Percentiles rank a stretch among this genome's conserved stretches.
Conservation (phyloP, 1,140 invertebrate genomes). For the Harpegnathos saltator region DNA sequence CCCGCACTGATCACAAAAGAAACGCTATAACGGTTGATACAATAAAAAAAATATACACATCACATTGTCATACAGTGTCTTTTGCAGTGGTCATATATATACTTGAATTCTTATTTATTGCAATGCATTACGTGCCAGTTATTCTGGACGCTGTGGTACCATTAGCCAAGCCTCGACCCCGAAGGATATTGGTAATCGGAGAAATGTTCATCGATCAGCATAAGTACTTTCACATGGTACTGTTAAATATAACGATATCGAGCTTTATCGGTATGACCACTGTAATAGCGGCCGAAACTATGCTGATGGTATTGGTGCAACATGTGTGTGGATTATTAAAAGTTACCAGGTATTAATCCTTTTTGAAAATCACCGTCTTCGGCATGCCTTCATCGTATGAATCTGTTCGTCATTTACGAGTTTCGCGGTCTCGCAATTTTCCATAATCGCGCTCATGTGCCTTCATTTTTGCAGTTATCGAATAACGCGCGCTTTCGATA, state of each 20-base stretch:
- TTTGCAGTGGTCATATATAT: conserved; percentile 33
- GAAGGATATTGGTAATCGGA: background rate
- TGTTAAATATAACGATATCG: background rate
- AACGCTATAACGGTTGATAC: no score
- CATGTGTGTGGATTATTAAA: background rate
- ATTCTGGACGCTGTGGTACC: conserved; percentile 5
- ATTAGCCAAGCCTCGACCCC: conserved; percentile 16
- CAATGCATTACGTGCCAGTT: background rate
- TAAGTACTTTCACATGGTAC: conserved; percentile 1
- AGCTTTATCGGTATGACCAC: conserved; percentile 15
- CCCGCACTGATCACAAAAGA: no score
- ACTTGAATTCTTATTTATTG: background rate
- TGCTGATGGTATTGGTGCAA: background rate
- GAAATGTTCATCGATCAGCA: conserved; percentile 15
- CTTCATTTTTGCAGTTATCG: background rate
- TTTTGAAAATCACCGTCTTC: background rate
- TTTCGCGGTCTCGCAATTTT: background rate
- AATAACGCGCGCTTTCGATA: background rate
- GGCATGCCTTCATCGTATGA: no score
- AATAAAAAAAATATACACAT: no score
- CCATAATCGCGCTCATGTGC: background rate
- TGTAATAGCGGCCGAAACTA: background rate
- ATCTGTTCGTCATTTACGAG: background rate
- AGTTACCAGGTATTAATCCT: conserved; percentile 6
- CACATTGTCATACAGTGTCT: no score